Evolutionary conservation across 2,888 invertebrate species (phyloP).

Genomic region (Argynnis bischoffii): DNA sequence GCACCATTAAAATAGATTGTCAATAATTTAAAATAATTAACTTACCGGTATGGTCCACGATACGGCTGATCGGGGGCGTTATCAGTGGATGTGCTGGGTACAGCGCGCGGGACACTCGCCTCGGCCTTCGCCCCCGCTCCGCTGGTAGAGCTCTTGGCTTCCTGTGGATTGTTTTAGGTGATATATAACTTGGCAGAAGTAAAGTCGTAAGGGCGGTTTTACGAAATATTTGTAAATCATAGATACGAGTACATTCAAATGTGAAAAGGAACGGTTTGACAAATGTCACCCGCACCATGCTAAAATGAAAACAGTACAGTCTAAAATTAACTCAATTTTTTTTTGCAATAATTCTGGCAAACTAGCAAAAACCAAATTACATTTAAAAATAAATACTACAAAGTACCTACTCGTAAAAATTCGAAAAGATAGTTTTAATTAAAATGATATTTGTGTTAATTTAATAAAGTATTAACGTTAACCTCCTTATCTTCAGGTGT

Average conservation of each 20-base stretch:
- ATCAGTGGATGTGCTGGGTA: slow-evolving; percentile 48
- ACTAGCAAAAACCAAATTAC: too few species aligned
- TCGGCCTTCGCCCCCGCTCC: slow-evolving; percentile 47
- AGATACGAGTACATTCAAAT: too few species aligned
- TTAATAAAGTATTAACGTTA: too few species aligned
- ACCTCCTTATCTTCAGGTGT: slow-evolving; percentile 60
- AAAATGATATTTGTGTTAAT: too few species aligned
- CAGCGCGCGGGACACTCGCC: slow-evolving; percentile 44
- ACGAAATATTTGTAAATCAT: neutral
- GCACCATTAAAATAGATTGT: neutral
- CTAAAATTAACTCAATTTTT: too few species aligned
- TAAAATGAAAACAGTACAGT: too few species aligned
- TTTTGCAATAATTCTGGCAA: too few species aligned
- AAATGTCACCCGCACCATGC: too few species aligned
- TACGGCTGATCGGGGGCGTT: slow-evolving; percentile 43
- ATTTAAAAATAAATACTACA: too few species aligned
- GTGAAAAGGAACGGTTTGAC: too few species aligned
- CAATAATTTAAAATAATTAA: neutral
- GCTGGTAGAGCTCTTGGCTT: slow-evolving; percentile 43
- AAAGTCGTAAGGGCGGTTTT: neutral
- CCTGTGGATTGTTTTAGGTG: neutral
- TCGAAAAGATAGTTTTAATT: too few species aligned
- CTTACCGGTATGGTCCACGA: slow-evolving; percentile 68
- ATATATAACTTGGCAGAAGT: neutral
- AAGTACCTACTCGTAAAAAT: too few species aligned